Percentiles rank a stretch among this genome's conserved stretches.
Conservation (phyloP, 2,113 vertebrate genomes). For the Pithys albifrons region DNA sequence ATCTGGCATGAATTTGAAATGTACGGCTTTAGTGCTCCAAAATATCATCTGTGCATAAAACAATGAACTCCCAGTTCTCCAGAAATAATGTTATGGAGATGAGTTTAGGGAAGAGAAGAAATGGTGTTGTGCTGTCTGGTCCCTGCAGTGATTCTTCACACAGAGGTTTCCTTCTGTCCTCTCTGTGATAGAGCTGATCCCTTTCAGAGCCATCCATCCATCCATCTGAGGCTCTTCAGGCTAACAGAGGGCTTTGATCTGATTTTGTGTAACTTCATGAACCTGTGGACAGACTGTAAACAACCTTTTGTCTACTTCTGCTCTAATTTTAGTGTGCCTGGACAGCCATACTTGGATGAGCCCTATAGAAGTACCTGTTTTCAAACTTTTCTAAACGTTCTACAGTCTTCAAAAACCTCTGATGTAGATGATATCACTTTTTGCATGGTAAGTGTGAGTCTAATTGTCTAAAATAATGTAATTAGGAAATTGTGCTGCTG, state of each 20-base stretch:
- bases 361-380: conserved; percentile 85
- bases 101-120: not conserved
- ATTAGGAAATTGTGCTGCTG: not conserved
- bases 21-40: not conserved
- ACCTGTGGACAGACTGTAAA: not conserved
- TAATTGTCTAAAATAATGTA: not conserved
- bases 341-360: conserved; percentile 88
- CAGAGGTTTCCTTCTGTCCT: not conserved
- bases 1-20: not conserved
- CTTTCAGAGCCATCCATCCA: not conserved
- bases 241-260: not conserved
- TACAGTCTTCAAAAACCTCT: conserved; percentile 82
- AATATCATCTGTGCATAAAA: not conserved
- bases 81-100: not conserved
- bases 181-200: not conserved
- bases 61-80: accelerated
- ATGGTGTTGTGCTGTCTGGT: not conserved
- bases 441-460: conserved; percentile 82
- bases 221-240: not conserved
- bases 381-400: conserved; percentile 82
- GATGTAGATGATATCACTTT: conserved; percentile 87
- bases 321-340: conserved; percentile 81
- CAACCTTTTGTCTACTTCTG: not conserved
- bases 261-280: not conserved
- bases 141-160: not conserved